A percentile compares a stretch with the other conserved stretches of the same genome.
Conservation (phyloP, 2,888 invertebrate species). For the Campopleginae sp. region DNA sequence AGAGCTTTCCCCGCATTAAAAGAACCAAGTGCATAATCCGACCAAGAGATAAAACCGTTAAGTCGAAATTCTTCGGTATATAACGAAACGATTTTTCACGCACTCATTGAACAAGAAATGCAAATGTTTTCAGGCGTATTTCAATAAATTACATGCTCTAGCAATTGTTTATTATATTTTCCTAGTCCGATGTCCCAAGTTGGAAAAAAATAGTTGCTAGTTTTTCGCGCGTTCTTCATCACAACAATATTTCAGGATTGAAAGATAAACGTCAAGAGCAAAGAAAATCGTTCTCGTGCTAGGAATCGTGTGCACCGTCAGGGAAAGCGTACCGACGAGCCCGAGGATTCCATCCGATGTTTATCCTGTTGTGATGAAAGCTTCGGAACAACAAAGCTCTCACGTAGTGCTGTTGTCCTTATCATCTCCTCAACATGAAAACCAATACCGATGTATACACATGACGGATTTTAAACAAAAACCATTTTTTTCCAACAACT, state of each 20-base stretch:
- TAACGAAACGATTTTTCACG: not conserved
- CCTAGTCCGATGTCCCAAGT: not conserved
- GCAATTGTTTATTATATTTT: not conserved
- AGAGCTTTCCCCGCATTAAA: slow-evolving; percentile 56
- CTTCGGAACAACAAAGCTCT: slow-evolving; percentile 60
- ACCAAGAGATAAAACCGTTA: slow-evolving; percentile 46
- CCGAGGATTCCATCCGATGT: slow-evolving; percentile 47
- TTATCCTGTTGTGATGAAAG: slow-evolving; percentile 66
- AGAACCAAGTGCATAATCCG: slow-evolving; percentile 50
- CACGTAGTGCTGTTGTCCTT: slow-evolving; percentile 57
- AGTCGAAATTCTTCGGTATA: not conserved
- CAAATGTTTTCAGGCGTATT: not conserved
- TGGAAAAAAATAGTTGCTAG: not conserved
- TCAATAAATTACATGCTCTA: not conserved
- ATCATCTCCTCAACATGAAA: slow-evolving; percentile 24
- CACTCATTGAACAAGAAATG: slow-evolving; percentile 8
- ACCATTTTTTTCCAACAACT: slow-evolving; percentile 29
- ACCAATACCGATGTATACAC: slow-evolving; percentile 18
- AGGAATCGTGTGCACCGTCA: not conserved
- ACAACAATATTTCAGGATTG: slow-evolving; percentile 62
- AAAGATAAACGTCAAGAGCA: slow-evolving; percentile 65
- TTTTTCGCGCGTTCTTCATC: slow-evolving; percentile 35
- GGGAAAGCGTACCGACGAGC: slow-evolving; percentile 14
- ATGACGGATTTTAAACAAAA: not conserved
- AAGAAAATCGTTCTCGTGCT: slow-evolving; percentile 29